Evolutionary conservation across 2,888 invertebrate genomes (phyloP).

Genomic region (Amiota minor): DNA sequence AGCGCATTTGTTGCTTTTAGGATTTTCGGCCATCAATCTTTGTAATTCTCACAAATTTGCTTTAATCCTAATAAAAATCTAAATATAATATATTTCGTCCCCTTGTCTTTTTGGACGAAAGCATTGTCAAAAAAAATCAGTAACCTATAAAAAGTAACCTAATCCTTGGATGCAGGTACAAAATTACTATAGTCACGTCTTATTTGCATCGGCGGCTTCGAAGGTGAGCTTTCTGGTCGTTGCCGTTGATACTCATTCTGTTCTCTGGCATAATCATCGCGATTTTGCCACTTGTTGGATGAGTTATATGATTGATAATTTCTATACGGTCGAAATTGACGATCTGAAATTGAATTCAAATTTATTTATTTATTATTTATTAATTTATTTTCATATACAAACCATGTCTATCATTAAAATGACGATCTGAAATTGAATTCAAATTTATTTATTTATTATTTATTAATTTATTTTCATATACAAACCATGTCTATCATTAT

Average conservation of each 20-base stretch:
- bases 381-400: neutral
- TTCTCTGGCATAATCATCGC: neutral
- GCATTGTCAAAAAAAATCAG: neutral
- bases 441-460: neutral
- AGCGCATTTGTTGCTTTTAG: neutral
- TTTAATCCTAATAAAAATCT: neutral
- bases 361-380: neutral
- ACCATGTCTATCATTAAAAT: slow-evolving; percentile 14
- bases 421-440: slow-evolving; percentile 4
- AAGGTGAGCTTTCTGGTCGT: slow-evolving; percentile 1
- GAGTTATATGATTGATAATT: slow-evolving; percentile 5
- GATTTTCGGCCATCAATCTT: neutral
- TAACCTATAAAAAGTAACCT: slow-evolving; percentile 23
- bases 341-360: neutral
- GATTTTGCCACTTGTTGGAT: slow-evolving; percentile 22
- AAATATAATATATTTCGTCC: neutral
- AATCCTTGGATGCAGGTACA: slow-evolving; percentile 67
- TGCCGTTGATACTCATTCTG: neutral
- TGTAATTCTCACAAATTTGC: neutral
- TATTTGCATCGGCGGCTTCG: slow-evolving; percentile 54
- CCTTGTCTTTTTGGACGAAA: too few relatives aligned
- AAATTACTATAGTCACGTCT: slow-evolving; percentile 66
- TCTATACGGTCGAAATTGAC: slow-evolving; percentile 14
- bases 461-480: neutral
- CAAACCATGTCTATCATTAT: slow-evolving; percentile 8